These are phyloP conservation scores for Scolopax mira DNA, from an alignment of 2,113 vertebrate species.

Conservation along the genomic window DNA sequence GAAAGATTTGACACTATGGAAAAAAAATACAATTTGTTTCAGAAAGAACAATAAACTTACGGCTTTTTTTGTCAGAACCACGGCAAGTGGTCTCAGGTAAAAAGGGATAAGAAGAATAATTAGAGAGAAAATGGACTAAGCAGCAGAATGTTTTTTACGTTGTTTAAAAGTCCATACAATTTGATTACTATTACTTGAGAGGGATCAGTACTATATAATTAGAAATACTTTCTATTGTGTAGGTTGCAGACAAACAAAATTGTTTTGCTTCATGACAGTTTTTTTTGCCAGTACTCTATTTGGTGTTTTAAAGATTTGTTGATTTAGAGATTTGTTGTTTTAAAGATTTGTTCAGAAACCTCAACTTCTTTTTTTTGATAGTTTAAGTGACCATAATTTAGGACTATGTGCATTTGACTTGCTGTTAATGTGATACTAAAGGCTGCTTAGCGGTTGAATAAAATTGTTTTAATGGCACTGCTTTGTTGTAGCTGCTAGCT, in stretches of 20 bases:
- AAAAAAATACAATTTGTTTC: background rate
- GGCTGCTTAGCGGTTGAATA: background rate
- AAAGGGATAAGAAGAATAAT: background rate
- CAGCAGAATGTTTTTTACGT: background rate
- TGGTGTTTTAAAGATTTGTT: background rate
- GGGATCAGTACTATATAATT: background rate
- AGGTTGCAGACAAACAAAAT: background rate
- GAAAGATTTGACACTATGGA: background rate
- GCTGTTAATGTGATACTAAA: background rate
- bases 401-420: background rate
- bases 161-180: background rate
- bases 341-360: background rate
- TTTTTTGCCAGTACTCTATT: background rate
- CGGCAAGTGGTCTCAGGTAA: background rate
- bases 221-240: background rate
- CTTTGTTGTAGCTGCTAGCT: background rate
- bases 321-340: background rate
- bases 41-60: background rate
- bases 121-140: background rate
- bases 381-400: background rate
- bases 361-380: background rate
- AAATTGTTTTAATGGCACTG: background rate
- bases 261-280: background rate
- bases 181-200: background rate
- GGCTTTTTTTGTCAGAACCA: background rate